phyloP scores from a whole-genome alignment of 1,140 invertebrate species.

The Chionoecetes opilio region DNA sequence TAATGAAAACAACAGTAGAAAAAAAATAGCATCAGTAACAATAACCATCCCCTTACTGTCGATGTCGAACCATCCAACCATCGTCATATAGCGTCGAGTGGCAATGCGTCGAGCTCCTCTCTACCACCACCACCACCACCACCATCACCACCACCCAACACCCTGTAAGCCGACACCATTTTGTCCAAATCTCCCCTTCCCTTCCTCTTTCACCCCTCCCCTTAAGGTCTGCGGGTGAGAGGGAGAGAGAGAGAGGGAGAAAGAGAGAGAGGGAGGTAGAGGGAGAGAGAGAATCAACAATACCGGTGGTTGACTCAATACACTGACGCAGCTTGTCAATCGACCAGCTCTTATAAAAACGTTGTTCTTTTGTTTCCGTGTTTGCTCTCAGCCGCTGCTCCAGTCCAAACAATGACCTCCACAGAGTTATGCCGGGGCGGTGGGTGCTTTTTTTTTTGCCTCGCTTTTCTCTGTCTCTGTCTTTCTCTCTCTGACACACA shows the following conservation, averaged over 20 bases:
- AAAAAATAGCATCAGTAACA: background rate
- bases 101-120: no score
- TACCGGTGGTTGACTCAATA: slow-evolving; percentile 47
- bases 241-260: background rate
- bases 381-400: slow-evolving; percentile 44
- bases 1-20: no score
- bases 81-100: background rate
- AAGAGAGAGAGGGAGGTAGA: background rate
- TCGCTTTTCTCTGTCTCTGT: background rate
- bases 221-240: background rate
- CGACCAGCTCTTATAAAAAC: slow-evolving; percentile 61
- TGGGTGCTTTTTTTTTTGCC: background rate
- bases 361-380: slow-evolving; percentile 49
- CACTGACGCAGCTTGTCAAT: slow-evolving; percentile 60
- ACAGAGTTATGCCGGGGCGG: background rate
- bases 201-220: slow-evolving; percentile 1
- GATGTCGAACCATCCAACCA: no score
- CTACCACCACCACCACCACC: background rate
- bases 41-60: background rate
- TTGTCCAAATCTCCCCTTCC: background rate
- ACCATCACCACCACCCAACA: background rate
- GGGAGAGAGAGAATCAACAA: slow-evolving; percentile 41
- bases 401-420: slow-evolving; percentile 56
- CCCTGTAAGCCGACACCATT: slow-evolving; percentile 51
- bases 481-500: background rate